These are phyloP conservation scores for Phrixothrix hirtus DNA, from an alignment of 2,888 invertebrate species.

Conservation along the genomic window DNA sequence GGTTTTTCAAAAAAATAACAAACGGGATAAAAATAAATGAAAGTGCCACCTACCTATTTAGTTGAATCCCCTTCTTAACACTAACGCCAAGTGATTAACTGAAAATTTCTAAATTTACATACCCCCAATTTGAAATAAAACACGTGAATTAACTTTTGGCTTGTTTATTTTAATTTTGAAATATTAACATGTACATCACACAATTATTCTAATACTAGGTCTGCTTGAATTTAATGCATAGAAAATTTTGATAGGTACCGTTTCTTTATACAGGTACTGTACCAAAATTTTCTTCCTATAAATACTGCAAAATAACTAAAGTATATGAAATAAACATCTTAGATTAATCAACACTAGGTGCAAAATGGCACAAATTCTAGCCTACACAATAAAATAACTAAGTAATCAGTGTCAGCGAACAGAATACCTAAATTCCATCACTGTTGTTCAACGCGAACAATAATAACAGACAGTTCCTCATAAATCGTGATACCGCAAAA, in stretches of 20 bases:
- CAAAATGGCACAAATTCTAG: slow-evolving; percentile 50
- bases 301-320: slow-evolving; percentile 19
- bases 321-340: slow-evolving; percentile 52
- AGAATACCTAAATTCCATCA: slow-evolving; percentile 56
- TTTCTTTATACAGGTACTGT: slow-evolving; percentile 39
- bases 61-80: slow-evolving; percentile 16
- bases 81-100: slow-evolving; percentile 34
- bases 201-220: slow-evolving; percentile 52
- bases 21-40: slow-evolving; percentile 39
- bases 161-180: slow-evolving; percentile 59
- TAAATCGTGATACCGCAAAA: slow-evolving; percentile 15
- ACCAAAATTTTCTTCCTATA: slow-evolving; percentile 50
- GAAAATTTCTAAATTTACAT: slow-evolving; percentile 20
- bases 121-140: slow-evolving; percentile 43
- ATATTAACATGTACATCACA: slow-evolving; percentile 59
- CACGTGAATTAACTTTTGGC: slow-evolving; percentile 47
- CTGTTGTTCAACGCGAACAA: slow-evolving; percentile 42
- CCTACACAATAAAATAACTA: slow-evolving; percentile 43
- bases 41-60: slow-evolving; percentile 55
- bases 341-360: slow-evolving; percentile 53
- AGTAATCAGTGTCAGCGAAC: slow-evolving; percentile 52
- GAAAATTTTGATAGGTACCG: slow-evolving; percentile 52
- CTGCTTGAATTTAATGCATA: slow-evolving; percentile 37
- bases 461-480: not conserved
- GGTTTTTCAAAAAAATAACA: slow-evolving; percentile 34